phyloP scores from a whole-genome alignment of 2,113 vertebrate genomes.

The Willisornis vidua region DNA sequence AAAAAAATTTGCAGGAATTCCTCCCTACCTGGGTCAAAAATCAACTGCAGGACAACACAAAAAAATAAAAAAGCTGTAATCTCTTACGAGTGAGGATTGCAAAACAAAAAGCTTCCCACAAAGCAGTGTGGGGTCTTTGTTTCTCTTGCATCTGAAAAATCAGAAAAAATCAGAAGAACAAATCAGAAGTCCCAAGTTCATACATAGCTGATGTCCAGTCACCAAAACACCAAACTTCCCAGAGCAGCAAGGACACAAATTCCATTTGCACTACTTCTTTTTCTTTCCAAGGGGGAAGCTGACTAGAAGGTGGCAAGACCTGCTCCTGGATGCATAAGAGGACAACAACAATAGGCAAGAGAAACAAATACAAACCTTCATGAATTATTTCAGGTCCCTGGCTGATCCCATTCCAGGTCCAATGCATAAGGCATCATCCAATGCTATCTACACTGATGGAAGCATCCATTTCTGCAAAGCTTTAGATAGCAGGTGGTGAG shows the following conservation, averaged over 20 bases:
- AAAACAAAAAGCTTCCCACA: neutral
- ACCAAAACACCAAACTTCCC: neutral
- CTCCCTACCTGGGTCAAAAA: neutral
- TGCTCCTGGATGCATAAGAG: neutral
- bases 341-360: neutral
- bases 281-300: neutral
- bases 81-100: neutral
- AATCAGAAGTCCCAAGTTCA: neutral
- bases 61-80: neutral
- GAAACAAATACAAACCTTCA: neutral
- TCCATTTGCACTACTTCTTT: neutral
- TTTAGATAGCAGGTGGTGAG: neutral
- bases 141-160: neutral
- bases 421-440: neutral
- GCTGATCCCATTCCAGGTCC: neutral
- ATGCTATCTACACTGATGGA: neutral
- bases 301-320: neutral
- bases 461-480: neutral
- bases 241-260: neutral
- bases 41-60: neutral
- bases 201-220: neutral
- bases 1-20: neutral
- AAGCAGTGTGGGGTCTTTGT: neutral
- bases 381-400: neutral
- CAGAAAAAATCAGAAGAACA: neutral